Evolutionary conservation across 2,113 vertebrate genomes (phyloP).

Genomic region (Pagrus major): DNA sequence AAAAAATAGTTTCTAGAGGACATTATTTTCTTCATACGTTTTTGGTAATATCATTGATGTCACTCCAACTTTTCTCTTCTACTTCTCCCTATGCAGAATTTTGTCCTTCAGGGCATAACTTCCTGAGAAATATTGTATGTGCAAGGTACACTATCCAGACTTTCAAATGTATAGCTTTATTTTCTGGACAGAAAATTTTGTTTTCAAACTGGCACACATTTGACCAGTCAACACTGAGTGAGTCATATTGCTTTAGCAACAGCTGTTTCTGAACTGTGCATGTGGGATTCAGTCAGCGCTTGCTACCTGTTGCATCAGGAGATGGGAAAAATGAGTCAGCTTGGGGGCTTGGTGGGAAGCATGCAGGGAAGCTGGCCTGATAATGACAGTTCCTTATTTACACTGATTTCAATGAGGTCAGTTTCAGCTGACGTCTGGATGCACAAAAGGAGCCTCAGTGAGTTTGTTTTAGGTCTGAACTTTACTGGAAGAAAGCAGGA

Average conservation of each 20-base stretch:
- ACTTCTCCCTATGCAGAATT: constrained; percentile 38
- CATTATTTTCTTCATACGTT: too few relatives aligned
- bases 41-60: background rate
- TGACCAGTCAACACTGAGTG: background rate
- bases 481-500: constrained; percentile 51
- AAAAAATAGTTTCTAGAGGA: too few relatives aligned
- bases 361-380: constrained; percentile 14
- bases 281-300: constrained; percentile 40
- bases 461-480: constrained; percentile 48
- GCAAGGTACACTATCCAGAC: background rate
- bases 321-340: constrained; percentile 51
- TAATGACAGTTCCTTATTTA: constrained; percentile 63
- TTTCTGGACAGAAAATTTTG: background rate
- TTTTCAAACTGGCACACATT: background rate
- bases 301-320: constrained; percentile 54
- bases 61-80: background rate
- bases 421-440: constrained; percentile 40
- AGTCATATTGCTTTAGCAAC: constrained; percentile 38
- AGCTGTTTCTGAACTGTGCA: constrained; percentile 26
- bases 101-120: constrained; percentile 32
- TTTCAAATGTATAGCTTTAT: too few relatives aligned
- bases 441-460: constrained; percentile 52
- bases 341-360: constrained; percentile 3
- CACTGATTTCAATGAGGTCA: constrained; percentile 20
- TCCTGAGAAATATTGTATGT: background rate